phyloP scores from a whole-genome alignment of 2,888 invertebrate species.

The Acronicta leporina region DNA sequence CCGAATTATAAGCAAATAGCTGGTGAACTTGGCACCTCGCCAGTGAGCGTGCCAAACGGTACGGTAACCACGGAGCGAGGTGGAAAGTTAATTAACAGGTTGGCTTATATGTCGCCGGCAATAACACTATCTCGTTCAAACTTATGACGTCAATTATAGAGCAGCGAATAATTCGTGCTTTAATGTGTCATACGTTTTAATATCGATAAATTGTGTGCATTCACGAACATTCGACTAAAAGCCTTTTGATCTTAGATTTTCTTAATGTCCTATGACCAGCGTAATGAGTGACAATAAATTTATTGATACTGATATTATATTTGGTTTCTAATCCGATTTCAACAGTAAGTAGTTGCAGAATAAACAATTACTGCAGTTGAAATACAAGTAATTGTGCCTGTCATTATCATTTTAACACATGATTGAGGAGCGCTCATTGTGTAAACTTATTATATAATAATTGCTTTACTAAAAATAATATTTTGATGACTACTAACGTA shows the following conservation, averaged over 20 bases:
- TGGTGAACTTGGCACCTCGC: constrained; percentile 75
- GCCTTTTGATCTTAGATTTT: constrained; percentile 53
- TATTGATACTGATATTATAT: constrained; percentile 15
- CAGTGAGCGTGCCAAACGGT: constrained; percentile 74
- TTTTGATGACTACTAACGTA: constrained; percentile 1
- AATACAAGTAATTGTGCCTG: constrained; percentile 28
- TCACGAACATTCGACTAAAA: constrained; percentile 41
- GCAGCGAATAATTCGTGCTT: constrained; percentile 37
- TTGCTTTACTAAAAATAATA: constrained; percentile 19
- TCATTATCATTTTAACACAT: constrained; percentile 10
- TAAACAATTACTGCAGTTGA: constrained; percentile 18
- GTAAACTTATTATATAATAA: constrained; percentile 6
- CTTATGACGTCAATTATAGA: constrained; percentile 53
- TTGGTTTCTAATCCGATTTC: constrained; percentile 20
- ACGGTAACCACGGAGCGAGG: constrained; percentile 66
- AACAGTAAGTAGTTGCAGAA: constrained; percentile 17
- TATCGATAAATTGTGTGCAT: constrained; percentile 42
- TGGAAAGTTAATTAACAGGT: constrained; percentile 56
- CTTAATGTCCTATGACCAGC: constrained; percentile 36
- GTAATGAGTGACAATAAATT: constrained; percentile 36
- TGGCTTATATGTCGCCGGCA: constrained; percentile 37
- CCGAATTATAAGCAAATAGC: constrained; percentile 87
- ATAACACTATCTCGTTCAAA: constrained; percentile 55
- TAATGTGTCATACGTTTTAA: constrained; percentile 49
- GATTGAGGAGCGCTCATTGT: constrained; percentile 8